Evolutionary conservation across 2,113 vertebrate genomes (phyloP).

Genomic region (Prochilodus magdalenae): DNA sequence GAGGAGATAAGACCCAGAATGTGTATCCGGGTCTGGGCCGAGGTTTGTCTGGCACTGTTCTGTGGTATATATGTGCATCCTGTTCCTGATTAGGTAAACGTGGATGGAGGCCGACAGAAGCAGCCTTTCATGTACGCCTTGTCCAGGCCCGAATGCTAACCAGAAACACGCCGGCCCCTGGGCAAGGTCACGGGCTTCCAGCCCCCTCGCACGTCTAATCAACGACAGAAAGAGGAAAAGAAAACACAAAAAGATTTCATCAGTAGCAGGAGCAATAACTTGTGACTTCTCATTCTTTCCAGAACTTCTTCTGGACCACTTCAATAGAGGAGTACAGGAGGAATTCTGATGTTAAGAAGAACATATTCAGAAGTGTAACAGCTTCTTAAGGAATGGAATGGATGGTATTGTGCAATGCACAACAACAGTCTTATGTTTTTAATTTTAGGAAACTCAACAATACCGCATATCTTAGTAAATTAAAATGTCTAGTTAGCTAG

Average conservation of each 20-base stretch:
- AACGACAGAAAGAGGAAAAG: constrained; percentile 55
- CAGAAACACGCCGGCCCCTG: constrained; percentile 78
- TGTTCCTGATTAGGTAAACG: constrained; percentile 77
- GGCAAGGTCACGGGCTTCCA: constrained; percentile 74
- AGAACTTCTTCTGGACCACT: background rate
- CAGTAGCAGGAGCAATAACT: constrained; percentile 7
- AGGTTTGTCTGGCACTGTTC: constrained; percentile 52
- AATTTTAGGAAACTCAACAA: too few species aligned
- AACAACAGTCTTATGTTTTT: too few species aligned
- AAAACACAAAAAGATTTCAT: constrained; percentile 6
- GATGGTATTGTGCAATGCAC: too few species aligned
- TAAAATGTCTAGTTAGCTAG: too few species aligned
- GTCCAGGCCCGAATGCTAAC: constrained; percentile 68
- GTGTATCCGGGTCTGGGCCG: background rate
- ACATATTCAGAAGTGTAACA: too few species aligned
- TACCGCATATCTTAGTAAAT: too few species aligned
- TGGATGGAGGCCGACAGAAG: constrained; percentile 71
- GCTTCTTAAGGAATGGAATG: too few species aligned
- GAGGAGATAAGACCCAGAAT: constrained; percentile 11
- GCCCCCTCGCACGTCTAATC: constrained; percentile 68
- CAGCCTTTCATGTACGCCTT: constrained; percentile 75
- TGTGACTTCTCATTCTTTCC: background rate
- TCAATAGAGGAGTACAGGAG: background rate
- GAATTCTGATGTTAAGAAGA: background rate
- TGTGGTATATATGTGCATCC: constrained; percentile 60